These are phyloP conservation scores for Cylas formicarius DNA, from an alignment of 1,140 invertebrate species.

Conservation along the genomic window DNA sequence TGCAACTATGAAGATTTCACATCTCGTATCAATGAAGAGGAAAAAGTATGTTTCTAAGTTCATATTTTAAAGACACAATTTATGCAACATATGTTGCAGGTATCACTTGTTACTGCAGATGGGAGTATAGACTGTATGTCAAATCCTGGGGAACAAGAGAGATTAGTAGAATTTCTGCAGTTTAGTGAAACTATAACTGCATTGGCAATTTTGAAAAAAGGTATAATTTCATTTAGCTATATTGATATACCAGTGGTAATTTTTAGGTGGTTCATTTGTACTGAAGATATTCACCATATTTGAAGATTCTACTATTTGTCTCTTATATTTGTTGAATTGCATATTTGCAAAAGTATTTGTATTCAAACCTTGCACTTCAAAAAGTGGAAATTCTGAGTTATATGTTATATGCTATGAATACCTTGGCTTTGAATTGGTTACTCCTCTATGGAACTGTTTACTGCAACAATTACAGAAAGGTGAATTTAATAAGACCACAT, in stretches of 20 bases:
- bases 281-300: constrained; percentile 93
- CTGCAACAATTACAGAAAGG: constrained; percentile 45
- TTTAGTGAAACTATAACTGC: constrained; percentile 76
- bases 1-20: constrained; percentile 51
- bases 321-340: constrained; percentile 74
- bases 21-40: constrained; percentile 6
- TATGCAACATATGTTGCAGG: constrained; percentile 32
- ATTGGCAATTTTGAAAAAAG: constrained; percentile 53
- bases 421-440: constrained; percentile 43
- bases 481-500: constrained; percentile 26
- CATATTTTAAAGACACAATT: not conserved
- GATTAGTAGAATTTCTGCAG: constrained; percentile 65
- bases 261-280: constrained; percentile 68
- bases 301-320: constrained; percentile 68
- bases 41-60: constrained; percentile 1
- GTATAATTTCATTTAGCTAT: too few species aligned
- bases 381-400: constrained; percentile 89
- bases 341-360: constrained; percentile 65
- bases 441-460: constrained; percentile 45
- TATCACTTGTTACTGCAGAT: constrained; percentile 79
- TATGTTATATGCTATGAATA: constrained; percentile 77
- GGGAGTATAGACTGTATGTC: constrained; percentile 84
- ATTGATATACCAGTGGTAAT: too few species aligned
- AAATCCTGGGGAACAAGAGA: constrained; percentile 80
- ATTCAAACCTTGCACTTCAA: constrained; percentile 86